Evolutionary conservation across 2,113 vertebrate species (phyloP).

Genomic region (Microtus oregoni): DNA sequence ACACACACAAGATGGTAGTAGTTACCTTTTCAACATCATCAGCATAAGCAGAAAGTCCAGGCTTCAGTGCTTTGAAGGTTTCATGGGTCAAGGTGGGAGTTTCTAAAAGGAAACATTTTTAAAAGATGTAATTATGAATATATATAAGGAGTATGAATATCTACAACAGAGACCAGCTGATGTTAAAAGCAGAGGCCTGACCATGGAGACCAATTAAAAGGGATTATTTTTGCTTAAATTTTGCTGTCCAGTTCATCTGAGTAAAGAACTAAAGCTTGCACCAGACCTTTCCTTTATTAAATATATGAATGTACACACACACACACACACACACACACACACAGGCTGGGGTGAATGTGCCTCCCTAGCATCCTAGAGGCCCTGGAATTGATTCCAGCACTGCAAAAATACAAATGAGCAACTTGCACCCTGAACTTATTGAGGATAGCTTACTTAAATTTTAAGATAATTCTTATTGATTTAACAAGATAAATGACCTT

Average conservation of each 20-base stretch:
- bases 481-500: neutral
- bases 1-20: neutral
- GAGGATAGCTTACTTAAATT: neutral
- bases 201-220: neutral
- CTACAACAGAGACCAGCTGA: neutral
- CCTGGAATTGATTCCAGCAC: neutral
- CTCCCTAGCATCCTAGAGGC: neutral
- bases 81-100: constrained; percentile 91
- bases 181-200: neutral
- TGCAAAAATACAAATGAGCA: neutral
- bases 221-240: neutral
- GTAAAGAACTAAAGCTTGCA: neutral
- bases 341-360: neutral
- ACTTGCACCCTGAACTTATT: neutral
- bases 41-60: constrained; percentile 95
- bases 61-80: constrained; percentile 94
- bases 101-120: constrained; percentile 83
- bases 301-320: neutral
- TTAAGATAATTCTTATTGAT: constrained; percentile 16
- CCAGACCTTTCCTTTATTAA: neutral
- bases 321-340: neutral
- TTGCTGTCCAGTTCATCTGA: neutral
- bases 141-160: neutral
- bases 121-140: neutral
- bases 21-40: constrained; percentile 94